Base-by-base conservation (phyloP, 2,888 invertebrate species). In the Sussaba pulchella region DNA sequence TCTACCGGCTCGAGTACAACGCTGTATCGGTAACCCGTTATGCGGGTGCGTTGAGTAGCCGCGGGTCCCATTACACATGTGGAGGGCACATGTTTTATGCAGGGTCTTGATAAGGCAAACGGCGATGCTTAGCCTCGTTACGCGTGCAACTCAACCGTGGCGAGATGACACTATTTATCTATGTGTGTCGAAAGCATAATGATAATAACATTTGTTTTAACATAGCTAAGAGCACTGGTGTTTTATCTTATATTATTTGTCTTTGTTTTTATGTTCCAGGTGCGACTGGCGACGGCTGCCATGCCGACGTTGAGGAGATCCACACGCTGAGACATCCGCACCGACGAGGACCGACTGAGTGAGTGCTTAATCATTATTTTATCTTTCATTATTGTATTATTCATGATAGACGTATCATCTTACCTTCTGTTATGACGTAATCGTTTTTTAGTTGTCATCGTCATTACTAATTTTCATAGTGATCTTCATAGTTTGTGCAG, bases 1-100 rank as follows among this genome's bases (percentile, higher is more conserved):
- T 39, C 9, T 61, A 5, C 6, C 17, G 59, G 10, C 19, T 59
- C 10, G 39, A 59, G 21, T 24, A 31, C 50, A 61, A 14, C 39
- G 43, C 39, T 69, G 19, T 69, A 67, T 57, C 54, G 19, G 52
- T n/a, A 36, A 43, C 50, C 45, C 59, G 61, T 52, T 75, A 69
- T 75, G 77, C 59, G 78, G 70, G 75, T 17, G 66, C 57, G 31
- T 69, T 31, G 45, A 54, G 45, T 36, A 17, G 43, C 39, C 39
- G 43, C 41, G 21, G 36, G 19, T 19, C 57, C 59, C 70, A 78
- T 81, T 83, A 63, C 76, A 64, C 71, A 78, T 59, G 80, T 63
- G 67, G 71, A 54, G 52, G 26, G 50, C 73, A 73, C 75, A 81
- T 83, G 81, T 81, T 78, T 83, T 75, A 83, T 83, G 75, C 75